phyloP scores from a whole-genome alignment of 2,888 invertebrate genomes.

The Plebejus melissa region DNA sequence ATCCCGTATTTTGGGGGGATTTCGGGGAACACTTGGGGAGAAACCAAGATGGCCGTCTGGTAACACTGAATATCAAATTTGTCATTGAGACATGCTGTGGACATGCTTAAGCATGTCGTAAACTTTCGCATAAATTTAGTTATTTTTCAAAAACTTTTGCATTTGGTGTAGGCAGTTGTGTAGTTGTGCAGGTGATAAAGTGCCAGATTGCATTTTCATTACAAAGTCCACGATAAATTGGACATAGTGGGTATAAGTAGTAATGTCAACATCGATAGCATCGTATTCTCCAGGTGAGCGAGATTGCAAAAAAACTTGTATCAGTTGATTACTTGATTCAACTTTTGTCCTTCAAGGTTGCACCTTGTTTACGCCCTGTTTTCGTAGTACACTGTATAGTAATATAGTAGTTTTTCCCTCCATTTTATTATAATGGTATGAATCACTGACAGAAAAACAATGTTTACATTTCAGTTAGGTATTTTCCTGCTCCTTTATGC shows the following conservation, averaged over 20 bases:
- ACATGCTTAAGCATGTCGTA: slow-evolving; percentile 9
- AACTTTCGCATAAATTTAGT: too few species aligned
- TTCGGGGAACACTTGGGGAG: too few species aligned
- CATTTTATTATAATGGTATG: not conserved
- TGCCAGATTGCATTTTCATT: not conserved
- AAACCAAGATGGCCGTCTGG: too few species aligned
- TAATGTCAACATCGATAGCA: slow-evolving; percentile 14
- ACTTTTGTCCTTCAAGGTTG: not conserved
- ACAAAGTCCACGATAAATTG: not conserved
- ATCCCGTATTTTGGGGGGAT: too few species aligned
- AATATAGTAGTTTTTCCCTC: not conserved
- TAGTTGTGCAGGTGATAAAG: not conserved
- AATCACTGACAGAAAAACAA: not conserved
- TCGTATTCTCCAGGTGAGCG: slow-evolving; percentile 24
- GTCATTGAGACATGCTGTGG: not conserved
- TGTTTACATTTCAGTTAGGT: not conserved
- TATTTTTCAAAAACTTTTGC: not conserved
- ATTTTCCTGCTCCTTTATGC: not conserved
- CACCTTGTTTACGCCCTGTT: not conserved
- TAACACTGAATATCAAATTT: too few species aligned
- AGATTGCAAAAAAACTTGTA: slow-evolving; percentile 14
- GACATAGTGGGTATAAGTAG: not conserved
- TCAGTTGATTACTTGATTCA: slow-evolving; percentile 7
- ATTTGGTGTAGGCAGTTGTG: not conserved
- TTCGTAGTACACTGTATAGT: not conserved